Percentiles rank a stretch among this genome's conserved stretches.
phyloP scores from a whole-genome alignment of 2,113 vertebrate species.

The Oreochromis aureus region DNA sequence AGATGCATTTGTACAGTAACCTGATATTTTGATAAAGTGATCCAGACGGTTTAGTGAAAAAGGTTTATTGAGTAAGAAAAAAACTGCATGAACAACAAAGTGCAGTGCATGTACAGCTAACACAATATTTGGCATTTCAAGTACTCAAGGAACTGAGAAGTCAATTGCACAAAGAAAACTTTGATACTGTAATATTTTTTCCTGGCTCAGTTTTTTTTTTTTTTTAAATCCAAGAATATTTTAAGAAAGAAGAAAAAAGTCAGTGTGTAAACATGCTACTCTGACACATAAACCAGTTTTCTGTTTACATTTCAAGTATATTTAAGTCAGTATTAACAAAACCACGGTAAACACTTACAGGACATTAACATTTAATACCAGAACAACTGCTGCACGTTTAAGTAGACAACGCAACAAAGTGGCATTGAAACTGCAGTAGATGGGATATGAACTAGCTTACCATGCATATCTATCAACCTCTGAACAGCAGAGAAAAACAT shows the following conservation, averaged over 20 bases:
- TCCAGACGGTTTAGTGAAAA: background rate
- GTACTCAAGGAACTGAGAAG: background rate
- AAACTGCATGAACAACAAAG: constrained; percentile 37
- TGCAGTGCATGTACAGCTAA: constrained; percentile 1
- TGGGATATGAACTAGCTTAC: background rate
- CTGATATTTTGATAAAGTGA: background rate
- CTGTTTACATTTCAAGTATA: background rate
- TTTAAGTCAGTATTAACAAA: background rate
- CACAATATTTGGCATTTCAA: background rate
- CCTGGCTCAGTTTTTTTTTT: background rate
- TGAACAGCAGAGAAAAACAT: background rate
- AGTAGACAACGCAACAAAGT: background rate
- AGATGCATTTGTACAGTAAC: background rate
- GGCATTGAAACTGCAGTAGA: background rate
- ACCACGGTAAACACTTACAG: background rate
- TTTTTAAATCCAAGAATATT: background rate
- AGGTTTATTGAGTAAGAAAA: background rate
- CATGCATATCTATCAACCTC: background rate
- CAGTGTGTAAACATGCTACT: background rate
- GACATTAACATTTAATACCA: background rate
- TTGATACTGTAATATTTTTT: background rate
- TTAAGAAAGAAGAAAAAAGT: background rate
- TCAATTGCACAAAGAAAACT: background rate
- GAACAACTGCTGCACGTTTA: background rate
- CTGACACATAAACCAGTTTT: background rate